Base-by-base conservation (phyloP, 2,888 invertebrate species). In the Podabrus alpinus region DNA sequence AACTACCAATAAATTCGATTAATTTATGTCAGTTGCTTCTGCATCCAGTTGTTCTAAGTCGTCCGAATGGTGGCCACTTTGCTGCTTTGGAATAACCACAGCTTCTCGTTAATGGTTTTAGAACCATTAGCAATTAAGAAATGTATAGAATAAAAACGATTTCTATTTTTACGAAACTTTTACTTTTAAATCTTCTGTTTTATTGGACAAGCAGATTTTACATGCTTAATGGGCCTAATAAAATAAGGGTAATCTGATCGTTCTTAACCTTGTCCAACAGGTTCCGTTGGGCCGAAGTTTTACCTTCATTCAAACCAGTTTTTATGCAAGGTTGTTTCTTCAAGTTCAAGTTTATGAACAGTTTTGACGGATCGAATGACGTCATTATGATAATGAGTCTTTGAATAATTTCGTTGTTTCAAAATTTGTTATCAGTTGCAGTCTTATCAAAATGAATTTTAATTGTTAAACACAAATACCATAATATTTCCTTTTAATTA, bases 21-120 rank as follows among this genome's bases (percentile, higher is more conserved):
- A n/a, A n/a, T n/a, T n/a, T n/a, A n/a, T n/a, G n/a, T n/a, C n/a
- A n/a, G n/a, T n/a, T n/a, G n/a, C n/a, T n/a, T n/a, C n/a, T n/a
- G n/a, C n/a, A n/a, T n/a, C n/a, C n/a, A n/a, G n/a, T n/a, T n/a
- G n/a, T n/a, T n/a, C n/a, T n/a, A n/a, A n/a, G n/a, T n/a, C n/a
- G n/a, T n/a, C n/a, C n/a, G n/a, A n/a, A n/a, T n/a, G 96, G 95
- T 0, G 97, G 97, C 0, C 97, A 97, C 85, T 98, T 97, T 86
- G 93, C 94, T 0, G 95, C 96, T 0, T 88, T 96, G 73, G 95
- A 97, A 85, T 89, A 91, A 76, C 96, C 97, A 0, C 86, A 90
- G n/a, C n/a, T n/a, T n/a, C n/a, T n/a, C n/a, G n/a, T n/a, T n/a
- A n/a, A n/a, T n/a, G n/a, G n/a, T n/a, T n/a, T n/a, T n/a, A n/a